Evolutionary conservation across 2,113 vertebrate species (phyloP), one percentile per base, ranked within the genome.

Genomic region (Herpetotheres cachinnans): DNA sequence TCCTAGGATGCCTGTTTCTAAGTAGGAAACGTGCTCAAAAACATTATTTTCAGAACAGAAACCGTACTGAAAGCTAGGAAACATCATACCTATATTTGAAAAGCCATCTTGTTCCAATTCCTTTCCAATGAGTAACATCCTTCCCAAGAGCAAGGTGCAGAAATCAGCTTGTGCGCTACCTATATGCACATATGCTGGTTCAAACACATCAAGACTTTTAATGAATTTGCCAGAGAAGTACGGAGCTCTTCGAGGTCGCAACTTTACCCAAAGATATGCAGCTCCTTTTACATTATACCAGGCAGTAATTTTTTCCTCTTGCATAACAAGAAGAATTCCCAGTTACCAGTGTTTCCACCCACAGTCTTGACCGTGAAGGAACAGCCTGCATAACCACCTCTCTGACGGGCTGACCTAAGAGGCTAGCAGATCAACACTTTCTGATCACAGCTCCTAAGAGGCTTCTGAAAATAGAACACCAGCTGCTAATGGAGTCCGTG

Each of bases 11-110:
- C 4, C 58, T 42, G 9, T 13, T 90, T 47, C 19, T 67, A 58
- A 59, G 79, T 3, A 84, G 27, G 13, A 79, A 93, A 47, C 2
- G 0, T 2, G 3, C 38, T 66, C 44, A 20, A 65, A 71, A 46
- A 55, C 65, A 42, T n/a, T 40, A 4, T 62, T 72, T 80, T 26
- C 22, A 5, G 25, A 81, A 78, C 6, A 82, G 42, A 66, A 74
- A 67, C 26, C 10, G 38, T 32, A 71, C 26, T 10, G 56, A 46
- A 78, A 85, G 56, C 52, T 71, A 62, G 26, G 79, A 90, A 66
- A 22, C 16, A 93, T 24, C 95, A n/a, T 97, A 96, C 96, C 96
- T 87, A 30, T 61, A 59, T 89, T 67, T 3, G 62, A 87, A 19
- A 32, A 5, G 42, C 32, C 73, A 34, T 76, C 91, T 63, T 84